phyloP scores from a whole-genome alignment of 2,797 vertebrate genomes.

The Trematomus bernacchii region DNA sequence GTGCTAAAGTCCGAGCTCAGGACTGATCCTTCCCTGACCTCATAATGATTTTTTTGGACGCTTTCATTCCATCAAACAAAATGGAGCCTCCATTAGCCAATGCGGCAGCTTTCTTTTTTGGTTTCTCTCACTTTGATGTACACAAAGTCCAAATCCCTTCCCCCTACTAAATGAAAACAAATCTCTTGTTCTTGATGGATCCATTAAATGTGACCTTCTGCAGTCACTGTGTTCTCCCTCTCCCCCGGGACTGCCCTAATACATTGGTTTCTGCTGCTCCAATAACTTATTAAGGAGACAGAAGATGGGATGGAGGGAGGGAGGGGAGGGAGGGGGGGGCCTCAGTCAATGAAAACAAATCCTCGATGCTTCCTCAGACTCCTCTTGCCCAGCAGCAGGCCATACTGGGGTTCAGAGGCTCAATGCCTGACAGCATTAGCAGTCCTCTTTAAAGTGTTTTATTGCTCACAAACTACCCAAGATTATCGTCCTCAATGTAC shows the following conservation, averaged over 20 bases:
- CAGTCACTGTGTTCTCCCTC: constrained; percentile 45
- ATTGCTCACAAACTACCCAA: constrained; percentile 4
- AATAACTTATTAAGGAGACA: constrained; percentile 73
- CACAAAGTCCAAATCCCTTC: constrained; percentile 32
- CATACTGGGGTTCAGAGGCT: neutral
- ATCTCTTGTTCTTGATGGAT: constrained; percentile 63
- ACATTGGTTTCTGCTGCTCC: constrained; percentile 69
- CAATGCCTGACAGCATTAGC: constrained; percentile 12
- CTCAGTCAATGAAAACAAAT: constrained; percentile 57
- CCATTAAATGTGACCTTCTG: constrained; percentile 72
- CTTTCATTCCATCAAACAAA: constrained; percentile 38
- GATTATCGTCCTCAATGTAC: neutral
- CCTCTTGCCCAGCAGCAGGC: constrained; percentile 14
- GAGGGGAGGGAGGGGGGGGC: neutral
- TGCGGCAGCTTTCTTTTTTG: neutral
- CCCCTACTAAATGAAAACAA: constrained; percentile 53
- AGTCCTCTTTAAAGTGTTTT: constrained; percentile 3
- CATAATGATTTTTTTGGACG: constrained; percentile 12
- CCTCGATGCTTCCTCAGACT: constrained; percentile 37
- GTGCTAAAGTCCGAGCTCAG: constrained; percentile 20
- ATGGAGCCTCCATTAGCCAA: constrained; percentile 15
- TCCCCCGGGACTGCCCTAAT: constrained; percentile 56
- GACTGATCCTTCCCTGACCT: neutral
- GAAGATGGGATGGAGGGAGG: constrained; percentile 22
- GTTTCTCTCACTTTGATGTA: constrained; percentile 28